Percentiles rank a stretch among this genome's conserved stretches.
Evolutionary conservation across 2,797 vertebrate species (phyloP).

Genomic region (Schizopygopsis pylzovi): DNA sequence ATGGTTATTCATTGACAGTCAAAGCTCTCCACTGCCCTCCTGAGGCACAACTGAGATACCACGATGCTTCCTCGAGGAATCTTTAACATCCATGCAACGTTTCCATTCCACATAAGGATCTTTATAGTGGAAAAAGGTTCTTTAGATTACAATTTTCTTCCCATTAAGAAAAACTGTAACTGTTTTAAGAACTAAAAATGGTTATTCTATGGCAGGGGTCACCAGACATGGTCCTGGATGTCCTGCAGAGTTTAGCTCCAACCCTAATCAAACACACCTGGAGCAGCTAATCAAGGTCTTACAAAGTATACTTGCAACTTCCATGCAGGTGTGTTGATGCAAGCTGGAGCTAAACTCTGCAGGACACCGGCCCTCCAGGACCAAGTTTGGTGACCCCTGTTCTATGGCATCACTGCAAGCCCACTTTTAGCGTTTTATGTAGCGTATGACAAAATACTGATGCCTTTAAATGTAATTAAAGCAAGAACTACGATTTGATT

Average conservation of each 20-base stretch:
- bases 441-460: neutral
- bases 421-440: neutral
- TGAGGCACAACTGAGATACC: neutral
- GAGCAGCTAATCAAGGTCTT: too few species aligned
- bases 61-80: too few species aligned
- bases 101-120: neutral
- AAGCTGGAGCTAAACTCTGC: too few species aligned
- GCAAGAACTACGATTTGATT: neutral
- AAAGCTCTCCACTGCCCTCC: neutral
- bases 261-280: too few species aligned
- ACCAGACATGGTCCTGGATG: too few species aligned
- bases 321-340: too few species aligned
- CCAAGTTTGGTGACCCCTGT: neutral
- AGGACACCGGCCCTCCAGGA: too few species aligned
- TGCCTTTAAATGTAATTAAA: neutral
- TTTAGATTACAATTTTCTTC: neutral
- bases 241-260: too few species aligned
- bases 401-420: neutral
- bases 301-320: too few species aligned
- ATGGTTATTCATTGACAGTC: neutral
- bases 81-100: neutral
- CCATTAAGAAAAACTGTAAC: neutral
- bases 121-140: neutral
- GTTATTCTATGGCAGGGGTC: neutral
- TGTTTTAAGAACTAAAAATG: neutral